These are phyloP conservation scores for Drosophila fungiperda DNA, from an alignment of 2,888 invertebrate species.

Conservation along the genomic window DNA sequence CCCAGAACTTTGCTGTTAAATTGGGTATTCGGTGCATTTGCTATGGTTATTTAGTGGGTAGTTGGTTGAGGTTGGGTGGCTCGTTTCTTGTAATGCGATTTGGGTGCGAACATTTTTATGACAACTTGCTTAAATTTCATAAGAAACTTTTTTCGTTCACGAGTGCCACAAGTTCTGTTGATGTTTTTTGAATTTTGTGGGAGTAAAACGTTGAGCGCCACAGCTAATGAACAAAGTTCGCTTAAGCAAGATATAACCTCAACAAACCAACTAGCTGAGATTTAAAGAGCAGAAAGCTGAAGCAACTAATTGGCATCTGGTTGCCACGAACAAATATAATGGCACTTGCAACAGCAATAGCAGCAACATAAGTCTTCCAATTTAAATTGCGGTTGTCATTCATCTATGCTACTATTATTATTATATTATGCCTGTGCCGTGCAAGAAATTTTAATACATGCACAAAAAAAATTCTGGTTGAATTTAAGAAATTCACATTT, in stretches of 20 bases:
- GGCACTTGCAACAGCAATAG: neutral
- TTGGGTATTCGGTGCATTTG: slow-evolving; percentile 34
- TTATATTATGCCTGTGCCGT: slow-evolving; percentile 24
- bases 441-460: neutral
- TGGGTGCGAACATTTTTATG: slow-evolving; percentile 75
- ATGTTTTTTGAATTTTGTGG: slow-evolving; percentile 37
- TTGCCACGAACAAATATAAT: slow-evolving; percentile 24
- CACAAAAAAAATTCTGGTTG: neutral
- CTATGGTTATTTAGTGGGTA: slow-evolving; percentile 5
- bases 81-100: slow-evolving; percentile 61
- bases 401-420: slow-evolving; percentile 14
- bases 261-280: slow-evolving; percentile 30
- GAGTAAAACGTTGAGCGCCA: slow-evolving; percentile 24
- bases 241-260: slow-evolving; percentile 53
- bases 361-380: slow-evolving; percentile 21
- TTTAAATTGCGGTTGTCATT: slow-evolving; percentile 7
- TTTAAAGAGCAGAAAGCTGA: slow-evolving; percentile 23
- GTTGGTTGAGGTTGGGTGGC: neutral
- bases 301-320: slow-evolving; percentile 37
- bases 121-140: slow-evolving; percentile 80
- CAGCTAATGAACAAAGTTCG: slow-evolving; percentile 76
- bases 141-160: slow-evolving; percentile 74
- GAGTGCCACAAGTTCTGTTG: slow-evolving; percentile 50
- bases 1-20: slow-evolving; percentile 38
- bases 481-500: neutral